Evolutionary conservation across 2,888 invertebrate species (phyloP).

Genomic region (Schrankia costaestrigalis): DNA sequence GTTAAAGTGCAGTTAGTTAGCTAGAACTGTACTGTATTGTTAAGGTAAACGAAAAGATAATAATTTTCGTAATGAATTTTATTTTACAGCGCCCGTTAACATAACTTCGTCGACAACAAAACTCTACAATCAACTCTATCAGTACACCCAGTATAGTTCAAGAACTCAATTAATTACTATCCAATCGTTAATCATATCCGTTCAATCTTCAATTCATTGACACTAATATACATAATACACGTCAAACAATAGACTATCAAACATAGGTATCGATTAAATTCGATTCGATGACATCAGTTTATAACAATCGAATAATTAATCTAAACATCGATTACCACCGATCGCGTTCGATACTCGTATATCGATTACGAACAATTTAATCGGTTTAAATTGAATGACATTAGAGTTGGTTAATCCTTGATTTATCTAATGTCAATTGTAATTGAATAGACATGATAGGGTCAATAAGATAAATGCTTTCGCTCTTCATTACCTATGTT

Average conservation of each 20-base stretch:
- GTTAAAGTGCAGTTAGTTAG: no score
- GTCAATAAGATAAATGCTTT: constrained; percentile 7
- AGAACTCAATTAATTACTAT: no score
- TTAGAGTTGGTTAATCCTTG: constrained; percentile 20
- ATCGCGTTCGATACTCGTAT: constrained; percentile 28
- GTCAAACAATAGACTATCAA: constrained; percentile 19
- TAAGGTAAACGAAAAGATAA: no score
- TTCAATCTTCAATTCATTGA: constrained; percentile 4
- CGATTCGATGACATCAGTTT: constrained; percentile 20
- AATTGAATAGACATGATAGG: constrained; percentile 26
- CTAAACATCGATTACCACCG: constrained; percentile 30
- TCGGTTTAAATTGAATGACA: constrained; percentile 22
- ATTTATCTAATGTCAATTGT: constrained; percentile 25
- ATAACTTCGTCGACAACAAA: no score
- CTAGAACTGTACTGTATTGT: no score
- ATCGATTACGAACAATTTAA: constrained; percentile 29
- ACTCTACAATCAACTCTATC: no score
- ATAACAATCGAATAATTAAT: constrained; percentile 30
- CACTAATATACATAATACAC: constrained; percentile 2
- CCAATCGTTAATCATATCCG: no score
- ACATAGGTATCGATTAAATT: constrained; percentile 17
- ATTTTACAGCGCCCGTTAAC: no score
- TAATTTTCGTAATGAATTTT: no score
- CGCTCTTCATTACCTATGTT: constrained; percentile 12
- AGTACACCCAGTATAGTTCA: no score